Conservation (phyloP, 2,888 invertebrate genomes). For the Drosophila greeni region DNA sequence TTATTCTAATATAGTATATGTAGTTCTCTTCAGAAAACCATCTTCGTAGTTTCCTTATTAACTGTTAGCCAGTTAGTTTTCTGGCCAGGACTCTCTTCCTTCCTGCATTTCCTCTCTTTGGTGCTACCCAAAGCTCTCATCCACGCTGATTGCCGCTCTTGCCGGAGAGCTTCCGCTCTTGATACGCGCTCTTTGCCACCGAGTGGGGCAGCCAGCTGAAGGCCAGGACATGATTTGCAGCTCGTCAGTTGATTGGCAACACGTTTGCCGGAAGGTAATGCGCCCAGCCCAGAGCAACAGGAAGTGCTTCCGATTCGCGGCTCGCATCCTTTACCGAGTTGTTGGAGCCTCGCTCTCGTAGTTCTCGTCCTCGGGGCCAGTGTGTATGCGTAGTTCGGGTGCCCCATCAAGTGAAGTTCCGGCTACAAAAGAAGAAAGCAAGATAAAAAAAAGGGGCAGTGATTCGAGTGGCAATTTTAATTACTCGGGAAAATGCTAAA, state of each 20-base stretch:
- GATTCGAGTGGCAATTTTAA: constrained; percentile 39
- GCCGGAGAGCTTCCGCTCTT: constrained; percentile 36
- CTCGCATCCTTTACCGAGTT: constrained; percentile 45
- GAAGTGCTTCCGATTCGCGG: constrained; percentile 34
- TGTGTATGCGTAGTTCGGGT: constrained; percentile 38
- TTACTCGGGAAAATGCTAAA: constrained; percentile 25
- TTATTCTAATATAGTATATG: neutral
- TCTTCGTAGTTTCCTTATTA: constrained; percentile 15
- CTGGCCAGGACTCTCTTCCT: constrained; percentile 10
- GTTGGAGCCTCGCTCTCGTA: constrained; percentile 18
- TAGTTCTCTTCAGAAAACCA: neutral
- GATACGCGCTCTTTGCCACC: constrained; percentile 30
- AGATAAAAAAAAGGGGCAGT: constrained; percentile 2
- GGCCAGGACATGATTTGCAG: constrained; percentile 60
- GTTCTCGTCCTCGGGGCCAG: constrained; percentile 23
- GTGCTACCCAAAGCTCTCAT: constrained; percentile 45
- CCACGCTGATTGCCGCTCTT: constrained; percentile 54
- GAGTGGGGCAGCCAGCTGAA: constrained; percentile 33
- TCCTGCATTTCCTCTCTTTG: constrained; percentile 24
- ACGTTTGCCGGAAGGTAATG: constrained; percentile 74
- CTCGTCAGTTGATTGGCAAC: constrained; percentile 74
- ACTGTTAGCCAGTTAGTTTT: constrained; percentile 9
- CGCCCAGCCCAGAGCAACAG: constrained; percentile 52
- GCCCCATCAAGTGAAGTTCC: constrained; percentile 25
- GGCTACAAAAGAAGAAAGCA: constrained; percentile 1